A percentile compares a stretch with the other conserved stretches of the same genome.
phyloP scores from a whole-genome alignment of 1,140 invertebrate species.

The Bombus waltoni region DNA sequence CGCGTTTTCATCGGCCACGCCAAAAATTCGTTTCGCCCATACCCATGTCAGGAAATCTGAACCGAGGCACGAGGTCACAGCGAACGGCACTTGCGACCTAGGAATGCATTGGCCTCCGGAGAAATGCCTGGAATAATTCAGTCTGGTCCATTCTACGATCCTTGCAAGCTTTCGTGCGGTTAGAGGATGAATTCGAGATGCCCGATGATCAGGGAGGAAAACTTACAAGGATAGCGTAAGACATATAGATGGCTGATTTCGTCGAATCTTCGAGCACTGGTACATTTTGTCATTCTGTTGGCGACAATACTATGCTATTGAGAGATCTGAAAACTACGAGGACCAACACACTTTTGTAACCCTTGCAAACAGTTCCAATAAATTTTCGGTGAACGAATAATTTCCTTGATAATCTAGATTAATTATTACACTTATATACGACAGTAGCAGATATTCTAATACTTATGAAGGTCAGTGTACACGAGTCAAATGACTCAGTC shows the following conservation, averaged over 20 bases:
- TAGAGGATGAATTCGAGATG: neutral
- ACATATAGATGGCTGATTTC: neutral
- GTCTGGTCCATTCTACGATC: neutral
- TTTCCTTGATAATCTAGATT: too few species aligned
- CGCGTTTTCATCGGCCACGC: neutral
- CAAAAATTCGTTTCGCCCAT: constrained; percentile 7
- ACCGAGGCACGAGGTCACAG: neutral
- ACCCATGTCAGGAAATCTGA: neutral
- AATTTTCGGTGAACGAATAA: too few species aligned
- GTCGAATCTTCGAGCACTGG: neutral
- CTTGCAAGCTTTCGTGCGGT: neutral
- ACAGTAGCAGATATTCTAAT: too few species aligned
- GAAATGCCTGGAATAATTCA: neutral
- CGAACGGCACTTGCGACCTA: neutral
- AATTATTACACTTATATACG: too few species aligned
- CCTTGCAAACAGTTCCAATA: too few species aligned
- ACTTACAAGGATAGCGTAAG: neutral
- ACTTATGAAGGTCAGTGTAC: too few species aligned
- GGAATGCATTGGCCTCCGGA: neutral
- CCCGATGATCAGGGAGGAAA: neutral
- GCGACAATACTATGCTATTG: neutral
- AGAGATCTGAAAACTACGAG: too few species aligned
- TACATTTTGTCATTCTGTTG: neutral
- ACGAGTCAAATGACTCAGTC: too few species aligned
- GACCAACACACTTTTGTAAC: too few species aligned